These are phyloP conservation scores for Xestobium rufovillosum DNA, from an alignment of 2,888 invertebrate genomes.

Conservation along the genomic window DNA sequence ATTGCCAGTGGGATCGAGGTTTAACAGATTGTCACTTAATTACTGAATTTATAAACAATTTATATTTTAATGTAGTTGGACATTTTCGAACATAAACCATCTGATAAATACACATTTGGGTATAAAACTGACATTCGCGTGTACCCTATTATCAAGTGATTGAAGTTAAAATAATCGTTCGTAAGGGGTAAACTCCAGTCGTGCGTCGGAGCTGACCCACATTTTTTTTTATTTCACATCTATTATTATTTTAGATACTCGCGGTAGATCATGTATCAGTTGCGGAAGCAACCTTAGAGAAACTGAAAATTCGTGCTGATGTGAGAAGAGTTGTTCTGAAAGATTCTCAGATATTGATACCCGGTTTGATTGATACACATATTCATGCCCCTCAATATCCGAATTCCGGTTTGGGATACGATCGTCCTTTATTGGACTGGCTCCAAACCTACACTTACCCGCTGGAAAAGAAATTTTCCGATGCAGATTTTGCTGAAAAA, in stretches of 20 bases:
- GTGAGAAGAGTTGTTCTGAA: constrained; percentile 28
- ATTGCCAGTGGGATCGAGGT: too few relatives aligned
- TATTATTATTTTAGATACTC: constrained; percentile 7
- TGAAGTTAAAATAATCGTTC: too few relatives aligned
- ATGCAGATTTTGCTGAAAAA: constrained; percentile 58
- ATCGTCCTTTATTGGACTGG: constrained; percentile 77
- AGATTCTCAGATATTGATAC: constrained; percentile 65
- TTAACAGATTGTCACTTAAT: too few relatives aligned
- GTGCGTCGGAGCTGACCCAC: too few relatives aligned
- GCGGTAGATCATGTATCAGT: background rate
- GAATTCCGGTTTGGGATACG: constrained; percentile 76
- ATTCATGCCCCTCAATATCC: constrained; percentile 87
- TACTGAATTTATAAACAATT: too few relatives aligned
- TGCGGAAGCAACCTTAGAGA: background rate
- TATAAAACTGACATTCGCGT: too few relatives aligned
- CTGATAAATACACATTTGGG: too few relatives aligned
- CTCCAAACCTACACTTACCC: constrained; percentile 79
- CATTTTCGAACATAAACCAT: too few relatives aligned
- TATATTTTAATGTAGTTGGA: too few relatives aligned
- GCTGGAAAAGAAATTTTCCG: constrained; percentile 63
- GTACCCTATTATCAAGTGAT: too few relatives aligned
- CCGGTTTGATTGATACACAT: constrained; percentile 85
- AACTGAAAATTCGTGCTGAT: background rate
- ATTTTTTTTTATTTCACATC: constrained; percentile 10
- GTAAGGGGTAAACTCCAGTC: too few relatives aligned